Evolutionary conservation across 2,113 vertebrate genomes (phyloP).

Genomic region (Brevimyrus niger): DNA sequence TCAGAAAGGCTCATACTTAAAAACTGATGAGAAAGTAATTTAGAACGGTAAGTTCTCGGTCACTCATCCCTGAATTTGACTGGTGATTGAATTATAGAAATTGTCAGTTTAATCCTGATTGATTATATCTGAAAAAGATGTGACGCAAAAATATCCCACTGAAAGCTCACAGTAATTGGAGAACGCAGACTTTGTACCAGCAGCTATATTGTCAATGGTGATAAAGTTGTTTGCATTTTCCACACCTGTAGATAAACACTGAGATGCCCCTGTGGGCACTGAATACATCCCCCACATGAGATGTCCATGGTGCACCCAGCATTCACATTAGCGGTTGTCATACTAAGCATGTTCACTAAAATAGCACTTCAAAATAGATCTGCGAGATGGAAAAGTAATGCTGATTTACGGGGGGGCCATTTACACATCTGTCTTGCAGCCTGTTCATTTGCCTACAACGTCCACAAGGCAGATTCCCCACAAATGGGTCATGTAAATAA

Average conservation of each 20-base stretch:
- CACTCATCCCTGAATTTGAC: not conserved
- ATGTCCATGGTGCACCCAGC: not conserved
- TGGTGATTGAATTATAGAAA: not conserved
- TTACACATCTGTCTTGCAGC: not conserved
- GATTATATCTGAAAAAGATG: not conserved
- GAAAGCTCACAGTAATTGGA: not conserved
- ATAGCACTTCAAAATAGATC: not conserved
- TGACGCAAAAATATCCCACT: not conserved
- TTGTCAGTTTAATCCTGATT: not conserved
- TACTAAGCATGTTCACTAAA: not conserved
- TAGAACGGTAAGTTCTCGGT: not conserved
- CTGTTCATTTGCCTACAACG: not conserved
- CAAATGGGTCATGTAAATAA: not conserved
- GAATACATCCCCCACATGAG: not conserved
- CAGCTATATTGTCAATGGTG: not conserved
- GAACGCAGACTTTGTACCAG: not conserved
- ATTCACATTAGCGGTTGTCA: not conserved
- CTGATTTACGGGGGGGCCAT: not conserved
- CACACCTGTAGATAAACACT: not conserved
- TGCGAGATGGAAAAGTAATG: not conserved
- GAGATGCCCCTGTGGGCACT: not conserved
- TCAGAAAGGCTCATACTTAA: not conserved
- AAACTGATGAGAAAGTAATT: not conserved
- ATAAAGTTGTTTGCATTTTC: not conserved
- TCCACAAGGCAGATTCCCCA: not conserved